Evolutionary conservation across 2,888 invertebrate species (phyloP), one percentile per base, ranked within the genome.

Genomic region (Diplolepis rosae): DNA sequence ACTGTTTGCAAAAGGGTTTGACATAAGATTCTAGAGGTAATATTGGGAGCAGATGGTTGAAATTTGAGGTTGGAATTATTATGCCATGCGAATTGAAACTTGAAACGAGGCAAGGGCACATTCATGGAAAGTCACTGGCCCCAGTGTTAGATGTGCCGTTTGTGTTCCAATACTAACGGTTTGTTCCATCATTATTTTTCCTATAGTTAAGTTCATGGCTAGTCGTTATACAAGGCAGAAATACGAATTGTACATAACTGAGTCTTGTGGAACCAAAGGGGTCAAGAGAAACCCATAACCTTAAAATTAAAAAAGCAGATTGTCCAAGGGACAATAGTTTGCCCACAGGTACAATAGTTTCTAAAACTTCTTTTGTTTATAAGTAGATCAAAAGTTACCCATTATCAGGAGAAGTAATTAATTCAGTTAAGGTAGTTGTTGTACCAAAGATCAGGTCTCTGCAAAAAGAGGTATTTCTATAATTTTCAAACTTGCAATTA

Each of bases 231-330:
- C 6, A 22, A 35, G 28, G 45, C 18, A 22, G 18, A 45, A 56
- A 32, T 56, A 22, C 4, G 18, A 56, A 32, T 22, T 35, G 22
- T 24, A 61, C 39, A n/a, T 39, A 61, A 61, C 27, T n/a, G 39
- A 61, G 24, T 39, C 24, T 61, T 24, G 39, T 61, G 61, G n/a
- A 61, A 61, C 35, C 13, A 39, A 24, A 39, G 7, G 35, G 61
- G 61, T 61, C 61, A 61, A 6, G 22, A 39, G 9, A 11, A 13
- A 56, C 56, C 56, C 56, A 61, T 68, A 69, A 69, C 71, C 69
- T 74, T 61, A 56, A 67, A 66, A 74, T 70, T 56, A 65, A 69
- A 69, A 48, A 56, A 48, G 6, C 52, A 42, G 35, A 56, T 69
- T 61, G 24, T 13, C 39, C 5, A n/a, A 61, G 39, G 61, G 61